Conservation (phyloP, 2,888 invertebrate species). For the Euproctis similis region DNA sequence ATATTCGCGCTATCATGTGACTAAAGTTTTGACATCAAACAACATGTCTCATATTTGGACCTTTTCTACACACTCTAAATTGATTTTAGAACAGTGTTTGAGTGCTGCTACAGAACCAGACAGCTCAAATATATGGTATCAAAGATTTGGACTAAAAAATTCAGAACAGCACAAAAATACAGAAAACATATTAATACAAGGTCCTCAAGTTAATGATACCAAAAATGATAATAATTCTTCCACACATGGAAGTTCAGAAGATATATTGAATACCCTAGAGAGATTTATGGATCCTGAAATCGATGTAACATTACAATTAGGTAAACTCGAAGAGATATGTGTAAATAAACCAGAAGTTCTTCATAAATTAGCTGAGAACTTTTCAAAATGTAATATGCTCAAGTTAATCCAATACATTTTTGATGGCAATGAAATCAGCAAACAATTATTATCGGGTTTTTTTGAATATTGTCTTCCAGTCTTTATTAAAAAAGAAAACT, state of each 20-base stretch:
- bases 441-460: conserved; percentile 25
- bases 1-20: too few relatives aligned
- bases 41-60: conserved; percentile 39
- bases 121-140: conserved; percentile 35
- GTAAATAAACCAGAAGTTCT: conserved; percentile 28
- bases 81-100: conserved; percentile 27
- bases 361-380: conserved; percentile 22
- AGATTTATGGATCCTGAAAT: conserved; percentile 30
- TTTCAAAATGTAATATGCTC: too few relatives aligned
- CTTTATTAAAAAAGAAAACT: conserved; percentile 34
- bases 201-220: background rate
- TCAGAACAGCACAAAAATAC: background rate
- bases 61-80: conserved; percentile 31
- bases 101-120: conserved; percentile 23
- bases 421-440: conserved; percentile 14
- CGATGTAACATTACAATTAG: conserved; percentile 26
- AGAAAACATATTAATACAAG: background rate
- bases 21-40: too few relatives aligned
- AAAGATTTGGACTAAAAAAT: conserved; percentile 26
- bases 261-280: conserved; percentile 13
- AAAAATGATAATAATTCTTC: background rate
- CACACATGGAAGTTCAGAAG: conserved; percentile 1
- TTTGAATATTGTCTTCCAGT: conserved; percentile 31
- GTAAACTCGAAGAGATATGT: conserved; percentile 30
- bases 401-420: conserved; percentile 35